Evolutionary conservation across 2,113 vertebrate species (phyloP), one percentile per base, ranked within the genome.

Genomic region (Caloenas nicobarica): DNA sequence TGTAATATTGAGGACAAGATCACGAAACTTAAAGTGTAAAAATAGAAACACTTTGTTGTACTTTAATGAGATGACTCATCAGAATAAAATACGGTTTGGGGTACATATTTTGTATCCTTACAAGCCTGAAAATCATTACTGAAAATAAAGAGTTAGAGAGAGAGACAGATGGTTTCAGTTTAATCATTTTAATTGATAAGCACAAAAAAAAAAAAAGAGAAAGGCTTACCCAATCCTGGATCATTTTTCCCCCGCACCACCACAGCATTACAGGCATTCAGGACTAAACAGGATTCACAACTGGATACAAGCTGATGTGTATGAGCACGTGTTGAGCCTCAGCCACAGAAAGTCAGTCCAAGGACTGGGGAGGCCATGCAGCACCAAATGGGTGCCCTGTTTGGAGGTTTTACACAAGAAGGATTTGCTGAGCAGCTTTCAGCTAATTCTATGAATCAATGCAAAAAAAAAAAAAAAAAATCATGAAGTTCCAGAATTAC

Each of bases 11-110:
- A 96, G 80, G 88, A 96, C 90, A 96, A 95, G 93, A 96, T 96
- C 90, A 90, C 7, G 9, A 86, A 97, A 92, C 48, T 44, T 80
- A 21, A 1, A 60, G 36, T 61, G 13, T 48, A 95, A 94, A 93
- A 95, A 92, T 95, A 96, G 95, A 84, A 96, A 81, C 61, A 48
- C 95, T 95, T 96, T 91, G 80, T 93, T 96, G 76, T 94, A 57
- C 48, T 91, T 93, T 90, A 95, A 94, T 0, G 10, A 96, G 86
- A 95, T 79, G 72, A 93, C 84, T 91, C 69, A 87, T 91, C 80
- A 95, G 83, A 87, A 92, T 81, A 87, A 96, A 96, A 86, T 78
- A 92, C 1, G 36, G 40, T 92, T 95, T 85, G 83, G 81, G 34
- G 57, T 93, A 58, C 40, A 48, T 89, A 72, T 87, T 94, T 91